Base-by-base conservation (phyloP, 2,888 invertebrate genomes). In the Ctenicera cuprea region DNA sequence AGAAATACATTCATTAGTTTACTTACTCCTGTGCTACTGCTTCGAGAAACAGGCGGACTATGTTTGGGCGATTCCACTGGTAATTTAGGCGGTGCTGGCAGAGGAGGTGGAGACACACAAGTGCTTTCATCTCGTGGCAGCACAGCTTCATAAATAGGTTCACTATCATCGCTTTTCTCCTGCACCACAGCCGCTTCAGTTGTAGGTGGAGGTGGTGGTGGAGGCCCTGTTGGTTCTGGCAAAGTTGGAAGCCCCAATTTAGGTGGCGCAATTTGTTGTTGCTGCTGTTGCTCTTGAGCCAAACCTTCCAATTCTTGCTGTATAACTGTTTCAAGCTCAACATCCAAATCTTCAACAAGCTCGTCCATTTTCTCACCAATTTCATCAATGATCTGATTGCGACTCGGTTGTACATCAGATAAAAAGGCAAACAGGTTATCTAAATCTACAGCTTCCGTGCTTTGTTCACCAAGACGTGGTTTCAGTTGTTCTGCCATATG, bases 381-480 rank as follows among this genome's bases (percentile, higher is more conserved):
- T 87, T 95, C 95, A 12, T 95, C 94, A 67, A 95, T 93, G 16
- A 93, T 81, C 89, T 90, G 12, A 88, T 89, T 83, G 86, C 90
- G 54, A 88, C 88, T 83, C 87, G 88, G 12, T 37, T 71, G 62
- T 43, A 94, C 93, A 80, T 96, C 96, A 0, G 95, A 95, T 20
- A 97, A 89, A 87, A 97, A 97, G 71, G 95, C 95, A 87, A 97
- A 97, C 81, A 97, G 88, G 86, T 96, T 96, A 86, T 97, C 97
- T 81, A 97, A 87, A 85, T 96, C 96, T 0, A 96, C 94, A 0
- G 94, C 93, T 82, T 95, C 95, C 8, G 92, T 80, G 26, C 84
- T 84, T 26, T 84, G 83, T 77, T 87, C 87, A 0, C 83, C 86
- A 79, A 92, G 87, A 76, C 91, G 90, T 0, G 91, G 90, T 82